phyloP scores from a whole-genome alignment of 2,113 vertebrate genomes.

The Halcyon malimbica region DNA sequence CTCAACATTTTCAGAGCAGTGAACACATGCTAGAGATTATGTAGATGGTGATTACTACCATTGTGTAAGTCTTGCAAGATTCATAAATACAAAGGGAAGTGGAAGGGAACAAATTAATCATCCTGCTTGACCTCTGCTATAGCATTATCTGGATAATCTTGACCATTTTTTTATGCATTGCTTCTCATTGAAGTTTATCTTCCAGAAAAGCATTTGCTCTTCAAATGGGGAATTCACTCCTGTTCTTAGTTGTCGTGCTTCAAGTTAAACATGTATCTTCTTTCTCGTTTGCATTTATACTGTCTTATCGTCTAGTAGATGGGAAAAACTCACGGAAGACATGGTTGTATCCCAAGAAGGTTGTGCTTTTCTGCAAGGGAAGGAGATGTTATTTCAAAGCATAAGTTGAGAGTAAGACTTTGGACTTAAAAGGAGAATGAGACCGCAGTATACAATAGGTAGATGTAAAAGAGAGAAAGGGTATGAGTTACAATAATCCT shows the following conservation, averaged over 20 bases:
- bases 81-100: neutral
- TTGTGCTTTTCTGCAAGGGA: neutral
- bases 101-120: neutral
- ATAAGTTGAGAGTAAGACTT: neutral
- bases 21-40: neutral
- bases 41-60: neutral
- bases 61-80: neutral
- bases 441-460: accelerated
- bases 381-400: neutral
- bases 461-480: neutral
- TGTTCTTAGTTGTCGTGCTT: neutral
- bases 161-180: accelerated
- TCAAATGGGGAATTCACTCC: neutral
- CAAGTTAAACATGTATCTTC: neutral
- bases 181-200: neutral
- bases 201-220: neutral
- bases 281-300: neutral
- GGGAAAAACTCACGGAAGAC: neutral
- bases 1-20: neutral
- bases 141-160: neutral
- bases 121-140: neutral
- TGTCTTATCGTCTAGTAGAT: neutral
- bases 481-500: neutral
- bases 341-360: accelerated
- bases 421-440: neutral